Evolutionary conservation across 2,888 invertebrate species (phyloP).

Genomic region (Nephrotoma appendiculata): DNA sequence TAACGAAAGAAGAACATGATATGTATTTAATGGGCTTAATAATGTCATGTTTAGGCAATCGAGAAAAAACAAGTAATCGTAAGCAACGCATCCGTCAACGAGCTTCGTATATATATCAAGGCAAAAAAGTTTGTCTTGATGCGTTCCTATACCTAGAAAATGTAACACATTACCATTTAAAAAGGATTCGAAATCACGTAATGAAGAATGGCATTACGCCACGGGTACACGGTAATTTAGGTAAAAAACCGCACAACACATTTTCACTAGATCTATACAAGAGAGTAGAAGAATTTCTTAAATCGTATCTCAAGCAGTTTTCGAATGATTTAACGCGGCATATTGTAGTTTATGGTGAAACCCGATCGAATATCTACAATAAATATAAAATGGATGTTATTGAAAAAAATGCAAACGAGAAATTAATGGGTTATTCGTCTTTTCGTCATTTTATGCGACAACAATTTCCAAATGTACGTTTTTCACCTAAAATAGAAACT

Average conservation of each 20-base stretch:
- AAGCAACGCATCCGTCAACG: conserved; percentile 57
- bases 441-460: conserved; percentile 70
- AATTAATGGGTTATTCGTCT: conserved; percentile 66
- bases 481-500: conserved; percentile 25
- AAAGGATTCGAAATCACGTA: conserved; percentile 61
- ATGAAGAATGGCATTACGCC: conserved; percentile 68
- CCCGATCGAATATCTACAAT: conserved; percentile 56
- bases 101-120: conserved; percentile 64
- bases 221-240: conserved; percentile 62
- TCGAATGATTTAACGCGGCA: conserved; percentile 37
- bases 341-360: conserved; percentile 38
- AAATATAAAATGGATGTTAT: conserved; percentile 40
- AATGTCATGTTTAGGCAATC: conserved; percentile 61
- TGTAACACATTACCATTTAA: conserved; percentile 64
- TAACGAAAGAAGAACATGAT: conserved; percentile 68
- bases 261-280: conserved; percentile 65
- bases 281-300: conserved; percentile 61
- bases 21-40: conserved; percentile 79
- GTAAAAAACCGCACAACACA: conserved; percentile 67
- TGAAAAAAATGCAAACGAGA: conserved; percentile 42
- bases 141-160: conserved; percentile 67
- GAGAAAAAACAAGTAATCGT: conserved; percentile 46
- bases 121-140: conserved; percentile 60
- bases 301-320: conserved; percentile 50
- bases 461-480: conserved; percentile 64